Conservation (phyloP, 2,113 vertebrate species). For the Datnioides undecimradiatus region DNA sequence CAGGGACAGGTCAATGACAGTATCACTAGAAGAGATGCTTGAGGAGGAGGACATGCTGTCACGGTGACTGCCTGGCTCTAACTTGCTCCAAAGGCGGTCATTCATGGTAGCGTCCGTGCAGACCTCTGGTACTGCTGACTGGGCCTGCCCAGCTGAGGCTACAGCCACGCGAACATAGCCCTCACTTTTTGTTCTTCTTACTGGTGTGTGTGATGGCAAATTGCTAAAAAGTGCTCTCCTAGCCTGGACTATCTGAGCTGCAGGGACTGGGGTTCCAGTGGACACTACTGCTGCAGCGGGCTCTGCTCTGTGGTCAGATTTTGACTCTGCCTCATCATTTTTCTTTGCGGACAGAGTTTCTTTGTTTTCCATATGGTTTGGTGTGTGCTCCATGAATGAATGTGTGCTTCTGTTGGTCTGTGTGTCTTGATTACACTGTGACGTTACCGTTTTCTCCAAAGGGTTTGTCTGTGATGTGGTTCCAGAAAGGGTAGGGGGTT, state of each 20-base stretch:
- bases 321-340: neutral
- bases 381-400: slow-evolving; percentile 3
- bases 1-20: slow-evolving; percentile 91
- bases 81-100: slow-evolving; percentile 91
- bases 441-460: slow-evolving; percentile 19
- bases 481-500: slow-evolving; percentile 17
- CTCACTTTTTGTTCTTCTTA: slow-evolving; percentile 85
- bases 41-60: slow-evolving; percentile 95
- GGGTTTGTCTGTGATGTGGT: neutral
- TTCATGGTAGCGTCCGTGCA: slow-evolving; percentile 88
- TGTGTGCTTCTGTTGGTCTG: slow-evolving; percentile 7
- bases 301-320: slow-evolving; percentile 1
- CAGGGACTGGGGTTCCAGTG: neutral
- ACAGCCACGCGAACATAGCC: slow-evolving; percentile 73
- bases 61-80: slow-evolving; percentile 85
- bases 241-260: slow-evolving; percentile 18
- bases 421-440: slow-evolving; percentile 1
- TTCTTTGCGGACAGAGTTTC: slow-evolving; percentile 16
- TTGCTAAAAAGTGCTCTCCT: slow-evolving; percentile 61
- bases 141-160: slow-evolving; percentile 34
- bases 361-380: slow-evolving; percentile 14
- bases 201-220: slow-evolving; percentile 32
- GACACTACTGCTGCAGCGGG: neutral
- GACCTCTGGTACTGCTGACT: slow-evolving; percentile 85
- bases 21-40: slow-evolving; percentile 95